Conservation (phyloP, 2,888 invertebrate species). For the Andrena fulva region DNA sequence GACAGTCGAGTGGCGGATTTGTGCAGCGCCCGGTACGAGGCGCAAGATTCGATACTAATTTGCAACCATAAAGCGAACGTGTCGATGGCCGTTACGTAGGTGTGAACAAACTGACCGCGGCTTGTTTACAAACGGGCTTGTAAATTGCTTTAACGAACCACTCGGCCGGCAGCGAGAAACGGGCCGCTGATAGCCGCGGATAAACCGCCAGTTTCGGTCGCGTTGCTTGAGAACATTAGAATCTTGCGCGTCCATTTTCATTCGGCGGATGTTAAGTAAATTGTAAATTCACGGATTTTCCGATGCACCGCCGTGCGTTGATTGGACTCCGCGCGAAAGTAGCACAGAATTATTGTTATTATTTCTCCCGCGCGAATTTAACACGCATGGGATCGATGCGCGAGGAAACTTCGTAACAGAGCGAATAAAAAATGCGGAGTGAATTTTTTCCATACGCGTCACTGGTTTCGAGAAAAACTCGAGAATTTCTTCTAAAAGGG, state of each 20-base stretch:
- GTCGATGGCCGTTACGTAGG: conserved; percentile 66
- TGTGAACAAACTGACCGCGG: conserved; percentile 66
- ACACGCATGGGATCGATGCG: neutral
- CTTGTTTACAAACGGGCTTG: conserved; percentile 71
- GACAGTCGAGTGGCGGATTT: neutral
- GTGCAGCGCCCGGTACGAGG: too few relatives aligned
- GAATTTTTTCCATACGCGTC: neutral
- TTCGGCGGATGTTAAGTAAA: conserved; percentile 61
- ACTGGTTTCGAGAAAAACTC: neutral
- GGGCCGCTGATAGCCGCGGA: conserved; percentile 65
- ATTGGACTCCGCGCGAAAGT: neutral
- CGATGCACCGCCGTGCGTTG: neutral
- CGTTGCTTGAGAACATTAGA: conserved; percentile 68
- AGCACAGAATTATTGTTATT: neutral
- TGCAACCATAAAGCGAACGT: conserved; percentile 51
- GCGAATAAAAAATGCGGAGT: neutral
- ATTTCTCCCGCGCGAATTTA: neutral
- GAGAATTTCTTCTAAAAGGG: neutral
- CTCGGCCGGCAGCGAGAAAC: conserved; percentile 62
- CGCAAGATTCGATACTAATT: conserved; percentile 56
- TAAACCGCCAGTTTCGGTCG: conserved; percentile 57
- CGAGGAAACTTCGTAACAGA: neutral
- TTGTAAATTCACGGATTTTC: neutral
- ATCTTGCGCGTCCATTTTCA: conserved; percentile 65
- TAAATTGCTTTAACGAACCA: conserved; percentile 73